Base-by-base conservation (phyloP, 2,113 vertebrate genomes). In the Salvelinus fontinalis region DNA sequence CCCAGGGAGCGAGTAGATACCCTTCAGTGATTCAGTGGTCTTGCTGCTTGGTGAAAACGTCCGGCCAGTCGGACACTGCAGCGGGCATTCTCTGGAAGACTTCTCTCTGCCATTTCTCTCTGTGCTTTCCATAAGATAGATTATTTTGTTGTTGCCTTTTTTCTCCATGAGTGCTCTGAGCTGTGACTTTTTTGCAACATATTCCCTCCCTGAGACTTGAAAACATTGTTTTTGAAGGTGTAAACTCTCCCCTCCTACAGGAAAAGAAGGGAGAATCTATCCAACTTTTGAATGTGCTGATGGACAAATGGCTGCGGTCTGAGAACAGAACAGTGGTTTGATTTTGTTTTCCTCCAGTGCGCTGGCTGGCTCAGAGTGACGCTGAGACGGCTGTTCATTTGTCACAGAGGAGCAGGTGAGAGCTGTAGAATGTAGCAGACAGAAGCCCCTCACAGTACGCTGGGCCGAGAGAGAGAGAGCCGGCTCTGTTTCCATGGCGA, bases 401-500 rank as follows among this genome's bases (percentile, higher is more conserved):
- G 84, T 86, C 83, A 74, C 81, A 83, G 79, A 81, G 79, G 26
- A 81, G 86, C 85, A 87, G 90, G 87, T 89, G 88, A 90, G 85
- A 83, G 76, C 11, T 54, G 65, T 79, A 84, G 81, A 86, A 87
- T 82, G 82, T 78, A 86, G 80, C 79, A 86, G 80, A 85, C 78
- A 77, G 75, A 88, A 68, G 26, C 65, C 83, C 80, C 83, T 81
- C 80, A 79, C 74, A 70, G 60, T 12, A 39, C 9, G 27, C 18
- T 24, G 79, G 78, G 73, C 83, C 83, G 49, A 14, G 12, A 51
- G 12, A 51, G 13, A 54, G 12, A 54, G 13, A 87, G 85, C 83
- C 84, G 51, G 77, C 84, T 82, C 82, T 81, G 89, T 90, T 91
- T 88, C 89, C 81, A 76, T 92, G 90, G 89, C 75, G 84, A 91